A percentile compares a stretch with the other conserved stretches of the same genome.
Evolutionary conservation across 1,140 invertebrate genomes (phyloP).

Genomic region (Zophobas atratus): DNA sequence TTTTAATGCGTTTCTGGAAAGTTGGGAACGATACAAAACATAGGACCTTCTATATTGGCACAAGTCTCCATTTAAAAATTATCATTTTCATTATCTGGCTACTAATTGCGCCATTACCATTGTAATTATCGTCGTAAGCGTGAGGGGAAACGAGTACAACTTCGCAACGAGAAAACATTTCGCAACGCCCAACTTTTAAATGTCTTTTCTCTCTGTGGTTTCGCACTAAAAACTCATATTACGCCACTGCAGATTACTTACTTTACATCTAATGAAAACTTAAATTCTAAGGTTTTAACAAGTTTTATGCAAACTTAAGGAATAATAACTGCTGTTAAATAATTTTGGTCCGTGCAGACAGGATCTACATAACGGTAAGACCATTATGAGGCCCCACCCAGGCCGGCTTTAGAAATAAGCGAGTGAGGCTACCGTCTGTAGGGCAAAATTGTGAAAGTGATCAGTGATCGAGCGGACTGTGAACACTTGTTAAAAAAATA

Average conservation of each 20-base stretch:
- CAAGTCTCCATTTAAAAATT: conserved; percentile 60
- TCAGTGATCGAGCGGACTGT: no score
- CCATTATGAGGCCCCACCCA: no score
- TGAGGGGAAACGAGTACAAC: conserved; percentile 50
- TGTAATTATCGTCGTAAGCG: conserved; percentile 59
- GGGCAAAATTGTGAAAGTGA: no score
- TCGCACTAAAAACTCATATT: conserved; percentile 47
- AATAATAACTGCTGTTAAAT: conserved; percentile 45
- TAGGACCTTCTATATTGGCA: conserved; percentile 49
- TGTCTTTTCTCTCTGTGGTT: conserved; percentile 50
- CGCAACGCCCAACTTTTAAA: conserved; percentile 48
- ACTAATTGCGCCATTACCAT: conserved; percentile 60
- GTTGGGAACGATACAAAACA: conserved; percentile 48
- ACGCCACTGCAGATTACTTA: conserved; percentile 50
- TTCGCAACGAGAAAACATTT: conserved; percentile 46
- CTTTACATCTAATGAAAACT: conserved; percentile 56
- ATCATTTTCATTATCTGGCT: conserved; percentile 61
- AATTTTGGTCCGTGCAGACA: conserved; percentile 11
- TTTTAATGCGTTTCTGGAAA: conserved; percentile 35
- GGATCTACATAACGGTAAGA: no score
- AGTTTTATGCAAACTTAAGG: conserved; percentile 45
- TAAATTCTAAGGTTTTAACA: conserved; percentile 50
- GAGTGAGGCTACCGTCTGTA: no score
- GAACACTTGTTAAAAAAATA: not conserved
- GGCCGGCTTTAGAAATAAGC: not conserved